Percentiles rank a stretch among this genome's conserved stretches.
These are phyloP conservation scores for Phyto melanocephala DNA, from an alignment of 2,888 invertebrate genomes.

Conservation along the genomic window DNA sequence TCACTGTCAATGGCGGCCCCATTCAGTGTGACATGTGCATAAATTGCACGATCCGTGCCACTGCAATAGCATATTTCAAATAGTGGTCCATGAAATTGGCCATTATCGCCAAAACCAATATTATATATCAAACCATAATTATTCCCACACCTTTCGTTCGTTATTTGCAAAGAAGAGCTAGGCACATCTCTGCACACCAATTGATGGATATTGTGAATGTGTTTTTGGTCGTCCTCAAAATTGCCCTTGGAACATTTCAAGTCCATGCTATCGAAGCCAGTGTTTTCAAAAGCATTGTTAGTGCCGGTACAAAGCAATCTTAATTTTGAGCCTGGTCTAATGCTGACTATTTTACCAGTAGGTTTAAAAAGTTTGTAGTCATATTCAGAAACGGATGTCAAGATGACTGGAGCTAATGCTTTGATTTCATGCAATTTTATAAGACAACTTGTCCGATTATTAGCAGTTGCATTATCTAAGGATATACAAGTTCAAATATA, in stretches of 20 bases:
- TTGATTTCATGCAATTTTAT: slow-evolving; percentile 41
- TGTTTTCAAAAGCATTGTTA: slow-evolving; percentile 65
- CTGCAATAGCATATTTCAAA: slow-evolving; percentile 60
- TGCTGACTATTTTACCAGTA: slow-evolving; percentile 53
- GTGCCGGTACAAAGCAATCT: slow-evolving; percentile 68
- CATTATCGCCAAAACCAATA: slow-evolving; percentile 67
- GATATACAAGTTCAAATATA: background rate
- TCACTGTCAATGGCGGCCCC: slow-evolving; percentile 77
- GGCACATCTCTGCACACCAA: slow-evolving; percentile 65
- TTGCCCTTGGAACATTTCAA: slow-evolving; percentile 59
- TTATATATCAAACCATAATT: slow-evolving; percentile 67
- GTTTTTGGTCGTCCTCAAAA: slow-evolving; percentile 55
- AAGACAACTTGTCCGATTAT: background rate
- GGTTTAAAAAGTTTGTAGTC: slow-evolving; percentile 67
- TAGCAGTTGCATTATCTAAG: background rate
- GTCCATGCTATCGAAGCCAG: slow-evolving; percentile 29
- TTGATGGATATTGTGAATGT: slow-evolving; percentile 24
- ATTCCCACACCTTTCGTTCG: slow-evolving; percentile 69
- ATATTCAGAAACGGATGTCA: background rate
- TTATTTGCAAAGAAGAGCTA: slow-evolving; percentile 66
- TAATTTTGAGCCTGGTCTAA: slow-evolving; percentile 64
- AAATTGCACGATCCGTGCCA: slow-evolving; percentile 73
- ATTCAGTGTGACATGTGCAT: slow-evolving; percentile 75
- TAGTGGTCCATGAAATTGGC: slow-evolving; percentile 48
- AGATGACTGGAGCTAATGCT: slow-evolving; percentile 43